Conservation (phyloP, 2,113 vertebrate species). For the Herpetotheres cachinnans region DNA sequence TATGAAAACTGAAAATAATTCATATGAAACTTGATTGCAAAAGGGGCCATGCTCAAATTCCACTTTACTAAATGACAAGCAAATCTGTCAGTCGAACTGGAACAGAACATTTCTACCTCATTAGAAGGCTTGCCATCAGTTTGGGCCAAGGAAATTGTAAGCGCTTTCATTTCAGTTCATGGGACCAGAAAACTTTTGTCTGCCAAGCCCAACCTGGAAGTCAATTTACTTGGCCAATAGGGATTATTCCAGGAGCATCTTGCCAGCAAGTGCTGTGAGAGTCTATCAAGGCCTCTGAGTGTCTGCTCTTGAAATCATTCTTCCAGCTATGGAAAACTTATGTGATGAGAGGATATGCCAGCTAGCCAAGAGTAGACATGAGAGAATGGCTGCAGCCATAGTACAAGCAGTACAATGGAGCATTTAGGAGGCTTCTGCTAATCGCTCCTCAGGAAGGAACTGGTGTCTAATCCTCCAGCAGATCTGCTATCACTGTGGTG, state of each 20-base stretch:
- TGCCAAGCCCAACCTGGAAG: background rate
- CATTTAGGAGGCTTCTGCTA: conserved; percentile 12
- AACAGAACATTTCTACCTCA: background rate
- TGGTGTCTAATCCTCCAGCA: conserved; percentile 47
- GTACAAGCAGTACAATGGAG: background rate
- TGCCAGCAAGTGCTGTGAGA: background rate
- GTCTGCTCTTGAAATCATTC: background rate
- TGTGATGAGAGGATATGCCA: background rate
- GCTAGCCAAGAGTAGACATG: background rate
- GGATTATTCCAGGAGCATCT: background rate
- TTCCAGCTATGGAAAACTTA: background rate
- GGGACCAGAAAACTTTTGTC: background rate
- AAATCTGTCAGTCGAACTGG: background rate
- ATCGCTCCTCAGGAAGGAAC: background rate
- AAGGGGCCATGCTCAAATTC: background rate
- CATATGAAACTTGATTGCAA: background rate
- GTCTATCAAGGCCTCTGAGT: background rate
- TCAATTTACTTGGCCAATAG: background rate
- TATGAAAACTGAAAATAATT: background rate
- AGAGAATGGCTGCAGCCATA: background rate
- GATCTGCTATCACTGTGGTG: background rate
- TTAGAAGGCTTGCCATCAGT: background rate
- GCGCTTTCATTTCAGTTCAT: background rate
- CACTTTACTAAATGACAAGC: background rate
- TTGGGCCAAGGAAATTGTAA: background rate